Percentiles rank a stretch among this genome's conserved stretches.
phyloP scores from a whole-genome alignment of 2,113 vertebrate genomes.

The Plecturocebus donacophilus region DNA sequence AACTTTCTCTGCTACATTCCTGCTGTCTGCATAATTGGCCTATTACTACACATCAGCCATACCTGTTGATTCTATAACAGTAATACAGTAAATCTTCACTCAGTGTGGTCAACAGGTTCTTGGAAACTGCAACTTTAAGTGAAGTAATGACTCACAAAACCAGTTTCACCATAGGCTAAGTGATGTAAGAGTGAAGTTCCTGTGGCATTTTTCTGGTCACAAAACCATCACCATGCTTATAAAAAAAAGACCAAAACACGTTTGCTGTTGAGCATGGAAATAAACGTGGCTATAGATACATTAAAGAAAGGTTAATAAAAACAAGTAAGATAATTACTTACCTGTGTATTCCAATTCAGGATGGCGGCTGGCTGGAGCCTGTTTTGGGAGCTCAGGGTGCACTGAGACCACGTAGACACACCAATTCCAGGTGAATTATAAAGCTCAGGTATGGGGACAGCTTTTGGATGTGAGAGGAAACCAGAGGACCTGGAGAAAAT shows the following conservation, averaged over 20 bases:
- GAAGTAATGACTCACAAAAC: not conserved
- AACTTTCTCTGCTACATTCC: too few relatives aligned
- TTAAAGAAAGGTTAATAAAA: not conserved
- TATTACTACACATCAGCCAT: too few relatives aligned
- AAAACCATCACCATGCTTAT: not conserved
- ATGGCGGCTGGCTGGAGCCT: not conserved
- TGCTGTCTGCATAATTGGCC: too few relatives aligned
- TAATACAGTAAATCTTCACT: not conserved
- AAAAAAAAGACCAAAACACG: not conserved
- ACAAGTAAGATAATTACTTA: not conserved
- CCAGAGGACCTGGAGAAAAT: not conserved
- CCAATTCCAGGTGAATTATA: not conserved
- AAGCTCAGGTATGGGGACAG: not conserved
- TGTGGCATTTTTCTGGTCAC: not conserved
- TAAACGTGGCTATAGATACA: not conserved
- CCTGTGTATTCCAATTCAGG: not conserved
- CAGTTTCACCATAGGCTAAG: not conserved
- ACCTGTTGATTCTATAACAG: not conserved
- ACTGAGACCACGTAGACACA: not conserved
- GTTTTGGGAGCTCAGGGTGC: not conserved
- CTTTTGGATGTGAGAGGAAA: not conserved
- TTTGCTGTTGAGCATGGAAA: not conserved
- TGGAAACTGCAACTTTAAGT: not conserved
- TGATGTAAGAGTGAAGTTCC: not conserved
- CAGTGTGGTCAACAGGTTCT: not conserved